These are phyloP conservation scores for Hippopotamyrus pictus DNA, from an alignment of 2,797 vertebrate species.

Conservation along the genomic window DNA sequence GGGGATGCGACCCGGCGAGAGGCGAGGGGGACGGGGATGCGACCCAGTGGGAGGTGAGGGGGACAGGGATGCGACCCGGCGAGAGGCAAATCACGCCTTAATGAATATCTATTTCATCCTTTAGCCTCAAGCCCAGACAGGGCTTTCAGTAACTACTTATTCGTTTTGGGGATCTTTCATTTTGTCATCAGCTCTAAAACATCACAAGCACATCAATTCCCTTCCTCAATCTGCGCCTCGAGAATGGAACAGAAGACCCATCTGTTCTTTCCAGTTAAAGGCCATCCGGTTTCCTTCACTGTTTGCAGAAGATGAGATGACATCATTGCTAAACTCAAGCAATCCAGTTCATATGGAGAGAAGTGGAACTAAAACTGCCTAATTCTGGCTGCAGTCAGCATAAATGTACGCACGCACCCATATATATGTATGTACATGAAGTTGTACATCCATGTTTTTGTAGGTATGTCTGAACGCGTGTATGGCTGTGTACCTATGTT, in stretches of 20 bases:
- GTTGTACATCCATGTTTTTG: conserved; percentile 43
- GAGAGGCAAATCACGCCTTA: background rate
- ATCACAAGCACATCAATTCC: background rate
- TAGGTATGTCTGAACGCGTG: conserved; percentile 38
- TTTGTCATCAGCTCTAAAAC: background rate
- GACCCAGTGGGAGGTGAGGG: background rate
- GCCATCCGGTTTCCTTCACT: conserved; percentile 16
- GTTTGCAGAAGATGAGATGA: conserved; percentile 36
- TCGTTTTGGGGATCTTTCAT: background rate
- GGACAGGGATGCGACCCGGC: background rate
- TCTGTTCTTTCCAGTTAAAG: conserved; percentile 14
- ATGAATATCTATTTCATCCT: conserved; percentile 31
- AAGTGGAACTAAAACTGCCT: conserved; percentile 21
- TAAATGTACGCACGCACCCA: conserved; percentile 41
- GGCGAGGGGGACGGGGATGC: background rate
- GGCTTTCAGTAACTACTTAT: background rate
- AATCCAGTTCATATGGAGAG: conserved; percentile 32
- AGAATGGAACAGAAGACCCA: conserved; percentile 20
- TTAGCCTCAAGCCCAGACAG: background rate
- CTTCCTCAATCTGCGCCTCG: conserved; percentile 18
- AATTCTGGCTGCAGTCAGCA: conserved; percentile 41
- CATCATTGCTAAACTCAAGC: conserved; percentile 27
- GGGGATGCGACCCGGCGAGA: background rate
- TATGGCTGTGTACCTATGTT: conserved; percentile 37
- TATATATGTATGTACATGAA: conserved; percentile 46